phyloP scores from a whole-genome alignment of 2,113 vertebrate species.

The Ceyx margarethae region DNA sequence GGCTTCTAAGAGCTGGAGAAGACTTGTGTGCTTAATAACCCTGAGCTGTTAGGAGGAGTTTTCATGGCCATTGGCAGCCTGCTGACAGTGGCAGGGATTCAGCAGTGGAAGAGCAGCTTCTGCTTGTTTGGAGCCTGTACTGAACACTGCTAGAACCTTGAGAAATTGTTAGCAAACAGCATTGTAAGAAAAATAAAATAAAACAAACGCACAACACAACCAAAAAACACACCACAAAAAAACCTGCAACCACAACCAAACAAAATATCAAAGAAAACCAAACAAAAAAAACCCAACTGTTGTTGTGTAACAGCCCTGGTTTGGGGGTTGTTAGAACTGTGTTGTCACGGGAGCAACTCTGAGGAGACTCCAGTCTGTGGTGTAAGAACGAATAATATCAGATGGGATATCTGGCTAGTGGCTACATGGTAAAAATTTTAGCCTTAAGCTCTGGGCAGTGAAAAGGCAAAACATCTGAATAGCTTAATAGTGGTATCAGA shows the following conservation, averaged over 20 bases:
- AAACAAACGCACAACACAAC: not conserved
- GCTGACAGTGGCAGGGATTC: not conserved
- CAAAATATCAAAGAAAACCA: too few species aligned
- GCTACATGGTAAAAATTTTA: constrained; percentile 38
- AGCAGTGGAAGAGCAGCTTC: not conserved
- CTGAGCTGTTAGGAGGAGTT: not conserved
- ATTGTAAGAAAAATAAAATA: not conserved
- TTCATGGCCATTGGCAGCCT: not conserved
- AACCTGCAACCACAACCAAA: too few species aligned
- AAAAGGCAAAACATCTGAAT: not conserved
- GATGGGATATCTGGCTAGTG: constrained; percentile 29
- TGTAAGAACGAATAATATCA: constrained; percentile 72
- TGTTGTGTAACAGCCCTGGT: constrained; percentile 29
- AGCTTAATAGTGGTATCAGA: not conserved
- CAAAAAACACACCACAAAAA: too few species aligned
- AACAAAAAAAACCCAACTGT: too few species aligned
- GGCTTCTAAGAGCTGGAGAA: not conserved
- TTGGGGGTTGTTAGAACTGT: constrained; percentile 58
- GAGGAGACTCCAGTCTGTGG: constrained; percentile 72
- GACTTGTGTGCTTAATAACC: not conserved
- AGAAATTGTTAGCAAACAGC: not conserved
- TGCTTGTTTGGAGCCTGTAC: not conserved
- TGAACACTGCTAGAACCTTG: not conserved
- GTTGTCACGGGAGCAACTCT: constrained; percentile 69
- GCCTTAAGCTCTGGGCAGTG: not conserved